Percentiles rank a stretch among this genome's conserved stretches.
These are phyloP conservation scores for Poeciliopsis retropinna DNA, from an alignment of 2,113 vertebrate genomes.

Conservation along the genomic window DNA sequence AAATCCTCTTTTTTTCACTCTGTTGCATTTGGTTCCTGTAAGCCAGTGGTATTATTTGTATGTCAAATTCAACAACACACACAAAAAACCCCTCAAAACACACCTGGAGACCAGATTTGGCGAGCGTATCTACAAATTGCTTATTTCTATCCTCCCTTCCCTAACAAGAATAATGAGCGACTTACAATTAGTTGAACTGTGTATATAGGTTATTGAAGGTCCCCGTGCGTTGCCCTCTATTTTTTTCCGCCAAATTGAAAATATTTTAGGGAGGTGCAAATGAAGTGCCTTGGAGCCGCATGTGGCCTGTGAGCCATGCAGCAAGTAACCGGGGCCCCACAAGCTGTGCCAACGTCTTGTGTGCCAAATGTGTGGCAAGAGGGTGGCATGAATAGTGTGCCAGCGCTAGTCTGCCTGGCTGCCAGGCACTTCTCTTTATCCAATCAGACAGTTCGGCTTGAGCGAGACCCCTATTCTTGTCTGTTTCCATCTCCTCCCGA, in stretches of 20 bases:
- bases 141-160: background rate
- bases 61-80: background rate
- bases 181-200: background rate
- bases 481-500: slow-evolving; percentile 59
- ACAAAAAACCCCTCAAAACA: background rate
- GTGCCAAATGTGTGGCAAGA: slow-evolving; percentile 74
- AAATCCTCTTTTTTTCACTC: background rate
- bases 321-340: slow-evolving; percentile 59
- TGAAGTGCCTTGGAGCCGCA: slow-evolving; percentile 56
- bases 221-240: slow-evolving; percentile 17
- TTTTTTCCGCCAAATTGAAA: slow-evolving; percentile 37
- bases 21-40: background rate
- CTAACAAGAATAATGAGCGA: background rate
- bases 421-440: slow-evolving; percentile 76
- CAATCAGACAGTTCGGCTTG: slow-evolving; percentile 76
- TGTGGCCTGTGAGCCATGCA: slow-evolving; percentile 62
- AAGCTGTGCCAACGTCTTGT: slow-evolving; percentile 67
- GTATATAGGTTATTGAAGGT: slow-evolving; percentile 24
- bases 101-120: background rate
- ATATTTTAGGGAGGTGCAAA: slow-evolving; percentile 51
- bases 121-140: background rate
- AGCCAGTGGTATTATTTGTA: background rate
- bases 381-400: slow-evolving; percentile 63
- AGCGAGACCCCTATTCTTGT: slow-evolving; percentile 71
- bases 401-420: slow-evolving; percentile 71